Evolutionary conservation across 2,888 invertebrate species (phyloP).

Genomic region (Meandrusa payeni): DNA sequence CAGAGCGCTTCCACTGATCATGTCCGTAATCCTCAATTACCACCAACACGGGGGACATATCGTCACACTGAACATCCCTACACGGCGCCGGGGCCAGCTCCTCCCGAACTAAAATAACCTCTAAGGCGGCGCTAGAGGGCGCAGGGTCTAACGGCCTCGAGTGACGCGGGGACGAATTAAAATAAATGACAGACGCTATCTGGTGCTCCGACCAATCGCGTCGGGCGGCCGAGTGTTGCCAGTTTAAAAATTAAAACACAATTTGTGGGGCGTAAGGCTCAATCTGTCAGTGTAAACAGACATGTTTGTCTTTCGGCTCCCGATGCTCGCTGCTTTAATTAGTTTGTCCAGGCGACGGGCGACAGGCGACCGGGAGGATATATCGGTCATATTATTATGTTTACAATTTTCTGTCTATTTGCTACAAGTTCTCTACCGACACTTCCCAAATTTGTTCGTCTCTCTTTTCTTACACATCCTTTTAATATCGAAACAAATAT

Average conservation of each 20-base stretch:
- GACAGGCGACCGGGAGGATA: background rate
- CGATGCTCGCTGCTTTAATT: constrained; percentile 53
- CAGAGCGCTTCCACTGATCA: constrained; percentile 9
- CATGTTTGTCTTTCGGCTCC: constrained; percentile 62
- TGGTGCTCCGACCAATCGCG: constrained; percentile 51
- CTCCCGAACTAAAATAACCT: constrained; percentile 18
- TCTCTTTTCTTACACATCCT: too few species aligned
- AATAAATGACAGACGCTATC: constrained; percentile 74
- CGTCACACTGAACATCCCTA: constrained; percentile 36
- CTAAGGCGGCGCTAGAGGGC: background rate
- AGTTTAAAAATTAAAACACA: constrained; percentile 76
- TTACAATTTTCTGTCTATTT: too few species aligned
- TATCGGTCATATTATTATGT: too few species aligned
- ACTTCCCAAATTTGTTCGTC: too few species aligned
- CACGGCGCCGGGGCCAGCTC: too few species aligned
- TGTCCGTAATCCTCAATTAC: constrained; percentile 20
- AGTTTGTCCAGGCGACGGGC: constrained; percentile 50
- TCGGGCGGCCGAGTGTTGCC: constrained; percentile 52
- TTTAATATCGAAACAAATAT: too few species aligned
- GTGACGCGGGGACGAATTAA: constrained; percentile 64
- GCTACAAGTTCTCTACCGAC: too few species aligned
- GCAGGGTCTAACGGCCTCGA: constrained; percentile 17
- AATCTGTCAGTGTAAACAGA: constrained; percentile 69
- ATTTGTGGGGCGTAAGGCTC: constrained; percentile 60
- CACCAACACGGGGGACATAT: constrained; percentile 26